Conservation (phyloP, 2,113 vertebrate species). For the Cyphomyrus discorhynchus region DNA sequence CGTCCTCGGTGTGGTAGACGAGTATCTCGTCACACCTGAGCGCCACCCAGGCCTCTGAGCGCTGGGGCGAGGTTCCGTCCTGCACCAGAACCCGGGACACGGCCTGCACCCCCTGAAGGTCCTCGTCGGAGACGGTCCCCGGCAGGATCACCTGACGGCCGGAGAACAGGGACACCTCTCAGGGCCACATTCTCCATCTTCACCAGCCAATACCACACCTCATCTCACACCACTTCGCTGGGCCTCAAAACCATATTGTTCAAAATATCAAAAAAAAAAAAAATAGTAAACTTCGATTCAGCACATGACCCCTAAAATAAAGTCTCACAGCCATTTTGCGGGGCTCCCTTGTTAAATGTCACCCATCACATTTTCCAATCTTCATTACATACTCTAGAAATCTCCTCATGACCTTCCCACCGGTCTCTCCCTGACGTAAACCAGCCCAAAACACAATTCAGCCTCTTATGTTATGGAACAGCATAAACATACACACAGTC, state of each 20-base stretch:
- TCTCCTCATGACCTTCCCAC: background rate
- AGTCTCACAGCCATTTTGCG: background rate
- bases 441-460: background rate
- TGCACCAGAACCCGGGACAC: constrained; percentile 47
- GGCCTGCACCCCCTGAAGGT: constrained; percentile 44
- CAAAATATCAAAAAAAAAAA: background rate
- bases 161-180: background rate
- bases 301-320: background rate
- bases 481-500: background rate
- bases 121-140: constrained; percentile 36
- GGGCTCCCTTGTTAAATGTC: background rate
- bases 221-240: background rate
- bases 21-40: constrained; percentile 48
- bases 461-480: background rate
- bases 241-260: background rate
- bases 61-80: constrained; percentile 28
- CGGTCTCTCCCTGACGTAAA: background rate
- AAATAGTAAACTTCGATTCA: background rate
- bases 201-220: background rate
- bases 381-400: background rate
- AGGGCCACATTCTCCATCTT: background rate
- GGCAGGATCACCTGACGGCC: constrained; percentile 54
- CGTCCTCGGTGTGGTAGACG: constrained; percentile 35
- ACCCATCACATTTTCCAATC: background rate
- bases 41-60: constrained; percentile 48